Evolutionary conservation across 2,888 invertebrate genomes (phyloP), one percentile per base, ranked within the genome.

Genomic region (Dynastes grantii): DNA sequence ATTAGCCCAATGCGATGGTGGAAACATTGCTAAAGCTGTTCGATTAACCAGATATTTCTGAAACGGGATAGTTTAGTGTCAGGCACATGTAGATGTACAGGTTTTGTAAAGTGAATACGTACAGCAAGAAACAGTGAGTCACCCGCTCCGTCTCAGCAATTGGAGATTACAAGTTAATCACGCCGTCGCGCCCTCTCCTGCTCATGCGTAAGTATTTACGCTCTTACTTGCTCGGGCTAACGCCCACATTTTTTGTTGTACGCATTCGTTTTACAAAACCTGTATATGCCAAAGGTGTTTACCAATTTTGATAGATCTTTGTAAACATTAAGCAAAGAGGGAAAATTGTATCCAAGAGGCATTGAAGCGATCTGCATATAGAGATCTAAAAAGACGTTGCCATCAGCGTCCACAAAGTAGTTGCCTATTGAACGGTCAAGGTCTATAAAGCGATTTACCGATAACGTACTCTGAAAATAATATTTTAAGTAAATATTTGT

Each of bases 1-100:
- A 0, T 92, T 88, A 0, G 96, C 95, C 96, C 97, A 98, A 85
- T 98, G 96, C 64, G 90, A 91, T 22, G 95, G 94, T 0, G 99
- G 99, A 87, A 96, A 98, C 0, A 97, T 95, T 8, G 98, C 98
- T 13, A 99, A 91, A 2, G 99, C 98, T n/a, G 99, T 98, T 76
- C 99, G 92, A 87, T 99, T 99, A 0, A 97, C 91, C 78, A 97
- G 90, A 11, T 94, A 90, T 90, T 90, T 93, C 96, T 96, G 78
- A 37, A 90, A 78, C 6, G 11, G 2, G 13, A 75, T n/a, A 53
- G 32, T 53, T 45, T 67, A 61, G 2, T 22, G 32, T 37, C 32
- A 4, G 22, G 22, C 37, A 55, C 2, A 27, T 76, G 16, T 76
- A 51, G 76, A 73, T 76, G 16, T 8, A 16, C 8, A 68, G 22